phyloP scores from a whole-genome alignment of 2,797 vertebrate species.

The Melanotaenia boesemani region DNA sequence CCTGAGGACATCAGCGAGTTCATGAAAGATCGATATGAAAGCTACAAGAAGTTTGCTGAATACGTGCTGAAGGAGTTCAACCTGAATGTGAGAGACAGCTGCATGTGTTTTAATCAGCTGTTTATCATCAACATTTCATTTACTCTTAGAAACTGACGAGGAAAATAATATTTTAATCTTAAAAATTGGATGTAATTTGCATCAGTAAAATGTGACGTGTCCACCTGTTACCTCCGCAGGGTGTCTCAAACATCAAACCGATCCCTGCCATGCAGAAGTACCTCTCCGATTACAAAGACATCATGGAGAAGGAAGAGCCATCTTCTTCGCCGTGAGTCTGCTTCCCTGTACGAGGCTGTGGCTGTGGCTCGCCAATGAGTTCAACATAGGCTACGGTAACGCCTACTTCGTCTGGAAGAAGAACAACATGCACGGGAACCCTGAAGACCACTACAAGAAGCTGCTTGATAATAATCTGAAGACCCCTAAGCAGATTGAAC shows the following conservation, averaged over 20 bases:
- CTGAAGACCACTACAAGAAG: background rate
- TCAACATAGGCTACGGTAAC: background rate
- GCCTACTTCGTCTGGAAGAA: slow-evolving; percentile 18
- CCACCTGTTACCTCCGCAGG: background rate
- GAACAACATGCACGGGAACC: background rate
- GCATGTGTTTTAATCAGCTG: background rate
- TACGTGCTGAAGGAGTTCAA: background rate
- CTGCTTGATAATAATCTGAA: slow-evolving; percentile 15
- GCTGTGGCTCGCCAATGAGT: slow-evolving; percentile 11
- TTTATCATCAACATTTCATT: no score
- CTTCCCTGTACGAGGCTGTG: slow-evolving; percentile 20
- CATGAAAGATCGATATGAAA: fast-evolving
- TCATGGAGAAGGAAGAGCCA: background rate
- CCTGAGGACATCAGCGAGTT: background rate
- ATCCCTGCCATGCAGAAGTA: slow-evolving; percentile 23
- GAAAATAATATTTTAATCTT: no score
- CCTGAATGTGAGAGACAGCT: slow-evolving; percentile 5
- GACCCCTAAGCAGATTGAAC: background rate
- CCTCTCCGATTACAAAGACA: slow-evolving; percentile 2
- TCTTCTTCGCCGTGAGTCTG: slow-evolving; percentile 12
- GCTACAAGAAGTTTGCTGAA: slow-evolving; percentile 1
- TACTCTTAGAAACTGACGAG: no score
- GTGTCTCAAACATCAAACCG: slow-evolving; percentile 1
- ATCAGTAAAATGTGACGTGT: background rate
- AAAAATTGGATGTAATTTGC: background rate